These are phyloP conservation scores for Psittacula echo DNA, from an alignment of 2,797 vertebrate genomes.

Conservation along the genomic window DNA sequence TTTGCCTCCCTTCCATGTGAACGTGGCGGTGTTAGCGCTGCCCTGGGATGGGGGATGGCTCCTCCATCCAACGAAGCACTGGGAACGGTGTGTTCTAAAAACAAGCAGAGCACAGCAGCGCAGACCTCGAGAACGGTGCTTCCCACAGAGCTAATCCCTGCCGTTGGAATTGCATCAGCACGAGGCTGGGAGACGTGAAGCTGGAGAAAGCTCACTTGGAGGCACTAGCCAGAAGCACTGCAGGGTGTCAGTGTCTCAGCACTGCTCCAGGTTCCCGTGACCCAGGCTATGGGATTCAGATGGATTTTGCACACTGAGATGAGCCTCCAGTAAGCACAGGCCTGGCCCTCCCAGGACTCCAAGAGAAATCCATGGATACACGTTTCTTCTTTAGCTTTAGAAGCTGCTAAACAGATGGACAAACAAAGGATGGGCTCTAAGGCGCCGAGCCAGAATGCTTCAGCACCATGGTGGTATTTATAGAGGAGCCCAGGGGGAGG, in stretches of 20 bases:
- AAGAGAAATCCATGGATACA: not conserved
- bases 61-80: rapidly evolving
- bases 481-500: not conserved
- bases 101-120: not conserved
- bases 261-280: not conserved
- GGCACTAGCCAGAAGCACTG: not conserved
- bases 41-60: not conserved
- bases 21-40: rapidly evolving
- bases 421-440: not conserved
- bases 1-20: not conserved
- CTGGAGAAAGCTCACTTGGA: not conserved
- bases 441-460: not conserved
- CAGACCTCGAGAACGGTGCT: not conserved
- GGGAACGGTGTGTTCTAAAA: not conserved
- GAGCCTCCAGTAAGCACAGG: not conserved
- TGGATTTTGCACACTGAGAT: not conserved
- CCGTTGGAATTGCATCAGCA: not conserved
- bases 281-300: not conserved
- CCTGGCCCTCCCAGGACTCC: not conserved
- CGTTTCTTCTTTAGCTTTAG: not conserved
- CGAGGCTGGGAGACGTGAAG: not conserved
- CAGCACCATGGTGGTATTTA: not conserved
- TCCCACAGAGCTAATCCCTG: not conserved
- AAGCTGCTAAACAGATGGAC: not conserved
- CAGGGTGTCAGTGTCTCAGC: not conserved